Base-by-base conservation (phyloP, 2,113 vertebrate genomes). In the Dicrurus megarhynchus region DNA sequence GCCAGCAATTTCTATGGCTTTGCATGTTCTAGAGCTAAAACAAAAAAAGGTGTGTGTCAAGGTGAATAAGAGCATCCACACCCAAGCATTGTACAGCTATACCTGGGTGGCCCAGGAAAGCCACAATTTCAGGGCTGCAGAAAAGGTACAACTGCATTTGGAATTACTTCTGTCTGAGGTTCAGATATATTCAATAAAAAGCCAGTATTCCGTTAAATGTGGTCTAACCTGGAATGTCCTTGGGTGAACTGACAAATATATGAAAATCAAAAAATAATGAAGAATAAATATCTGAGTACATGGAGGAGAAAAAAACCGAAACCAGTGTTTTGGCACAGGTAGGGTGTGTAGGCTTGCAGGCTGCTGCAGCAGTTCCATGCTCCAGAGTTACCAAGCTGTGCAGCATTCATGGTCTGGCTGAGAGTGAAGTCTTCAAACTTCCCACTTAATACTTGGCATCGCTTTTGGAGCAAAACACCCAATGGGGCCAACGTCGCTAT, bases 401-500 rank as follows among this genome's bases (percentile, higher is more conserved):
- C 33, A 68, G 20, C 26, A 41, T 44, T 47, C 37, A 6, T 16
- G 44, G 53, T n/a, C 77, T 89, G 44, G 32, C 32, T 60, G 60
- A 87, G 30, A 30, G 3, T 52, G 24, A 71, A 52, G n/a, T 10
- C 56, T 84, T 53, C 61, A 82, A 84, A 44, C n/a, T 68, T 49
- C 28, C 32, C 49, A 4, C 3, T 47, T 10, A 7, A 44, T 63
- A 14, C 18, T 37, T 50, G 69, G 64, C 35, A 33, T 21, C 0
- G 0, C 41, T 85, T 82, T 73, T 37, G 70, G 70, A 92, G 37
- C 8, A 0, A 21, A 23, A 4, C 9, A 16, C 44, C 53, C 78
- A 18, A 2, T 1, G 5, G 26, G 95, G 82, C 81, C 82, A 63
- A 2, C 3, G 0, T 24, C 0, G 1, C 65, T 55, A 2, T 65